phyloP scores from a whole-genome alignment of 2,888 invertebrate genomes.

The Geophilus truncorum region DNA sequence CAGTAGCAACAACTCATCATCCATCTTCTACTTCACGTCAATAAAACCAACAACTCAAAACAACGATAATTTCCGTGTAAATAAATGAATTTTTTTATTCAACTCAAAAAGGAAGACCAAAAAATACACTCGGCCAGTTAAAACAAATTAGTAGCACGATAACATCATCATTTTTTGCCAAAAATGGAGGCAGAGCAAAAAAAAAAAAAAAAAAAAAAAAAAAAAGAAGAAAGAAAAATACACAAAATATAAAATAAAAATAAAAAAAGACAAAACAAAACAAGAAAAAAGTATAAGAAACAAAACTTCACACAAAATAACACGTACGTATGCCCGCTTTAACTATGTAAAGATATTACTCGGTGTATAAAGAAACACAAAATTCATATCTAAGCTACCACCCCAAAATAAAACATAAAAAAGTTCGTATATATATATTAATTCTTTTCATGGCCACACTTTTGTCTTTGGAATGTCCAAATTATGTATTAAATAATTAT shows the following conservation, averaged over 20 bases:
- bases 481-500: background rate
- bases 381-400: background rate
- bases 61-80: background rate
- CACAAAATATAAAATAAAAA: background rate
- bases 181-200: background rate
- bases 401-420: slow-evolving; percentile 8
- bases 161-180: background rate
- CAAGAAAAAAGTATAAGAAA: background rate
- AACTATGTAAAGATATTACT: background rate
- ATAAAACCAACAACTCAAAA: too few relatives aligned
- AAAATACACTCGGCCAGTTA: slow-evolving; percentile 18
- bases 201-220: background rate
- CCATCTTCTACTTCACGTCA: too few relatives aligned
- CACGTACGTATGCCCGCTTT: background rate
- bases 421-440: slow-evolving; percentile 6
- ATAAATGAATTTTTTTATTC: slow-evolving; percentile 14
- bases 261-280: background rate
- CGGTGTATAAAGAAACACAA: background rate
- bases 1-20: too few relatives aligned
- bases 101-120: slow-evolving; percentile 12
- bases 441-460: slow-evolving; percentile 21
- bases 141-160: background rate
- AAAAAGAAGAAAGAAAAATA: background rate
- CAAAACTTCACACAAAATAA: slow-evolving; percentile 6
- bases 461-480: slow-evolving; percentile 18